Evolutionary conservation across 2,888 invertebrate species (phyloP).

Genomic region (Salticus scenicus): DNA sequence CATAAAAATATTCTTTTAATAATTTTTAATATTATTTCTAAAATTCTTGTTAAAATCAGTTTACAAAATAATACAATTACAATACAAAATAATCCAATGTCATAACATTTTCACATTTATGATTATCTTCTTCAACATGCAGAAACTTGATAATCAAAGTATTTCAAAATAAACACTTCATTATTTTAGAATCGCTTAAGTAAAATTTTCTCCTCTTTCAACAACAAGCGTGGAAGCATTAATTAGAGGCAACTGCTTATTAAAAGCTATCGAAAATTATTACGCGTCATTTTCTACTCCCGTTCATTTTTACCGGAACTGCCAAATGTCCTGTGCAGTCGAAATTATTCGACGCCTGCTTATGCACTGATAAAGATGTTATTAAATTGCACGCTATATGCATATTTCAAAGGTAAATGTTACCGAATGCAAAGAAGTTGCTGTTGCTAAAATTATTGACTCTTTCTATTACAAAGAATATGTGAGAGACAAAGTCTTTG

Average conservation of each 20-base stretch:
- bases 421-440: not conserved
- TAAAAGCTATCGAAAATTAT: slow-evolving; percentile 3
- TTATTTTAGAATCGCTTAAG: not conserved
- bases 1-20: too few relatives aligned
- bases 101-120: too few relatives aligned
- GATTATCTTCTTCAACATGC: too few relatives aligned
- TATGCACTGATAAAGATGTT: not conserved
- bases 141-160: not conserved
- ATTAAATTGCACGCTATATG: not conserved
- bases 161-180: not conserved
- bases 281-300: not conserved
- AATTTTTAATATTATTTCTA: too few relatives aligned
- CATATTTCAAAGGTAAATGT: slow-evolving; percentile 4
- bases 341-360: not conserved
- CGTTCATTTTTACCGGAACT: not conserved
- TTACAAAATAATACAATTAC: too few relatives aligned
- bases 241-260: slow-evolving; percentile 4
- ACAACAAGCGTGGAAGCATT: not conserved
- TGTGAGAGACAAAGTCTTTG: not conserved
- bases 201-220: not conserved
- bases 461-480: not conserved
- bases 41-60: too few relatives aligned
- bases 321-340: not conserved
- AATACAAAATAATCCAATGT: too few relatives aligned
- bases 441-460: slow-evolving; percentile 4